Evolutionary conservation across 1,140 invertebrate genomes (phyloP).

Genomic region (Lordiphosa mommai): DNA sequence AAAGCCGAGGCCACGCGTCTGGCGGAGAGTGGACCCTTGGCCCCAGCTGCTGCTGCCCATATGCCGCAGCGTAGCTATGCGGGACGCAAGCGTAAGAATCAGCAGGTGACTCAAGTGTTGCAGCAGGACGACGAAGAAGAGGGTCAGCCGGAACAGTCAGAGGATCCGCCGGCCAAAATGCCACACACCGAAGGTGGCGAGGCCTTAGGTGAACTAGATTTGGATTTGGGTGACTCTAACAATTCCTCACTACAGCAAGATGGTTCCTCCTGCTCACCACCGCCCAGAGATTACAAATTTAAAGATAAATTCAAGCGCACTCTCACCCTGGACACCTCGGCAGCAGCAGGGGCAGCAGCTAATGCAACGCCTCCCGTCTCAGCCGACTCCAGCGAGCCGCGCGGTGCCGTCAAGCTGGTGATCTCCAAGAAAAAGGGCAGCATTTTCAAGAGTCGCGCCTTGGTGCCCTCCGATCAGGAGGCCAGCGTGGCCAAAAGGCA

Average conservation of each 20-base stretch:
- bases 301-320: slow-evolving; percentile 78
- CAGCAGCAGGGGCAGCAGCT: slow-evolving; percentile 48
- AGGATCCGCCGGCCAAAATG: slow-evolving; percentile 58
- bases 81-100: slow-evolving; percentile 70
- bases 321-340: slow-evolving; percentile 51
- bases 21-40: slow-evolving; percentile 33
- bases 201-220: slow-evolving; percentile 33
- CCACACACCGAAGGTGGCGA: slow-evolving; percentile 37
- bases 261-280: slow-evolving; percentile 67
- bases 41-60: background rate
- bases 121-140: slow-evolving; percentile 20
- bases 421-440: slow-evolving; percentile 90
- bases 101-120: slow-evolving; percentile 61
- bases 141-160: slow-evolving; percentile 27
- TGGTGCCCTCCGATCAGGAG: slow-evolving; percentile 83
- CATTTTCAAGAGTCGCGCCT: slow-evolving; percentile 92
- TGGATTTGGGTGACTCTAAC: slow-evolving; percentile 48
- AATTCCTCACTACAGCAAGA: slow-evolving; percentile 59
- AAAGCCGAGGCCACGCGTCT: slow-evolving; percentile 61
- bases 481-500: slow-evolving; percentile 88
- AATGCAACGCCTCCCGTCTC: background rate
- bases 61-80: slow-evolving; percentile 55
- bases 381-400: slow-evolving; percentile 61
- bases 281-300: slow-evolving; percentile 68
- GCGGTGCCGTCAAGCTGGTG: slow-evolving; percentile 82